Evolutionary conservation across 2,113 vertebrate species (phyloP).

Genomic region (Chaenogobius annularis): DNA sequence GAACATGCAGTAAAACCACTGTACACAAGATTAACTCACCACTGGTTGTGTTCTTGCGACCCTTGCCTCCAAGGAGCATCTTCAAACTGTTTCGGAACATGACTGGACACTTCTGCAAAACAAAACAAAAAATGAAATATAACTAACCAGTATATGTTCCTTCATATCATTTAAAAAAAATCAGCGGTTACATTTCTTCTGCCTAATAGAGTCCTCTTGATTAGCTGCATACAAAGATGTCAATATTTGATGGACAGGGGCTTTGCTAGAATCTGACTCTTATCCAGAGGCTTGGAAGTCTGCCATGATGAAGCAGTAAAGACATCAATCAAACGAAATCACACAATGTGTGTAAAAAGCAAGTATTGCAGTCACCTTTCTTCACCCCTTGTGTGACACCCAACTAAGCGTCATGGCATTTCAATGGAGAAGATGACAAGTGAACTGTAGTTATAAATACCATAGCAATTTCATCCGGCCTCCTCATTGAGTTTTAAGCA

Average conservation of each 20-base stretch:
- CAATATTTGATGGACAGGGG: not conserved
- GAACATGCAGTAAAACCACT: too few relatives aligned
- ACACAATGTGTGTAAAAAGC: not conserved
- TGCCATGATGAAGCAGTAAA: not conserved
- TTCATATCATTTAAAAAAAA: not conserved
- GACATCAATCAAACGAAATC: not conserved
- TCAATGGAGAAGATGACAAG: not conserved
- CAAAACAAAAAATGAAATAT: not conserved
- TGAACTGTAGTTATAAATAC: not conserved
- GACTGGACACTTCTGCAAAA: constrained; percentile 50
- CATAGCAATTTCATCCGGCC: not conserved
- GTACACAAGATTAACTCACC: constrained; percentile 79
- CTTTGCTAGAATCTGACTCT: not conserved
- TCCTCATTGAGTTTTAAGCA: too few relatives aligned
- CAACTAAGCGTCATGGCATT: not conserved
- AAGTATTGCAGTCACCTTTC: not conserved
- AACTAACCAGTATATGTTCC: not conserved
- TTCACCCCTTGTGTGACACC: not conserved
- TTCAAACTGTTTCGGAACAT: constrained; percentile 99
- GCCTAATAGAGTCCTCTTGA: not conserved
- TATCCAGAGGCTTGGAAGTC: not conserved
- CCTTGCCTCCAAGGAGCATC: constrained; percentile 94
- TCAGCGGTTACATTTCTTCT: not conserved
- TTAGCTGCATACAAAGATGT: not conserved
- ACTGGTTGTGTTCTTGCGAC: constrained; percentile 89